Evolutionary conservation across 2,888 invertebrate genomes (phyloP), one percentile per base, ranked within the genome.

Genomic region (Agriopis leucophaearia): DNA sequence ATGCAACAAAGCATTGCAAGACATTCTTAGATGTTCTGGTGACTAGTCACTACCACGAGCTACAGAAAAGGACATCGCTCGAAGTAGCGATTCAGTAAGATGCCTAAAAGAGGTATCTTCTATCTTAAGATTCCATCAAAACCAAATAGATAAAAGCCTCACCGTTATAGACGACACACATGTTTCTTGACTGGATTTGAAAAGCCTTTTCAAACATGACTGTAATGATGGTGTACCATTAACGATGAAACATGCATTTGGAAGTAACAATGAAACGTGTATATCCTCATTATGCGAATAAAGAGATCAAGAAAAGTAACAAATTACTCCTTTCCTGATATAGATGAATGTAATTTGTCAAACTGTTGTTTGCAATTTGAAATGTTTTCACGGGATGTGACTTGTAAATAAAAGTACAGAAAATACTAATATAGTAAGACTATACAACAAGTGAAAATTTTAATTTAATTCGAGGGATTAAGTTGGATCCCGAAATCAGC

Each of bases 41-140:
- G 47, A 51, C 15, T n/a, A 9, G 61, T 66, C 51, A 51, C 15
- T n/a, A 9, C 59, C 54, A 50, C 48, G 63, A 69, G 55, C 47
- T 58, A 66, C 69, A 55, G 55, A 69, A 68, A 71, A 60, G 72
- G 70, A 69, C 27, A 57, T 69, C n/a, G n/a, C 61, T 60, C 62
- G 63, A 47, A 69, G 71, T 70, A 71, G 73, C 75, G 65, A 69
- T 50, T 71, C 60, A 48, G 66, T 12, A 27, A 27, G 48, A 27
- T 12, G 5, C 10, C 48, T 48, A 48, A 48, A 48, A 48, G 48
- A 51, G 51, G 35, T 35, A 47, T 64, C 47, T 48, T 15, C 9
- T 51, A 63, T 58, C 18, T 58, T 18, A 40, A 44, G 54, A 54
- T 59, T 16, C 40, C 48, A 63, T 66, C 42, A 15, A 15, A 48